Percentiles rank a stretch among this genome's conserved stretches.
These are phyloP conservation scores for Syngnathus floridae DNA, from an alignment of 2,113 vertebrate genomes.

Conservation along the genomic window DNA sequence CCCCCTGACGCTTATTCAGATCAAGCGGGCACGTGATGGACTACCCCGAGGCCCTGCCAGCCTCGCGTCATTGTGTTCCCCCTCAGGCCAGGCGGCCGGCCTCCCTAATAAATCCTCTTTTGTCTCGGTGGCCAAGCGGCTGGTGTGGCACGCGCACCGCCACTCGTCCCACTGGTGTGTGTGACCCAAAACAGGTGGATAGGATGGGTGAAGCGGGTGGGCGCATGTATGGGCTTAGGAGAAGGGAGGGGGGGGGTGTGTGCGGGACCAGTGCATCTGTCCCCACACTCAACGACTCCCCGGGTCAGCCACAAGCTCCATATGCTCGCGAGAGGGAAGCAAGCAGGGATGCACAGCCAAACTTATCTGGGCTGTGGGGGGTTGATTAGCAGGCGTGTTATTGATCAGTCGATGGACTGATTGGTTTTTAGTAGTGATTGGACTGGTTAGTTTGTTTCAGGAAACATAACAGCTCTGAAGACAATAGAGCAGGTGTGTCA, in stretches of 20 bases:
- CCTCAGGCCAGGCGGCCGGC: conserved; percentile 55
- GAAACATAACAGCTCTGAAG: neutral
- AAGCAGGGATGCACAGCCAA: conserved; percentile 42
- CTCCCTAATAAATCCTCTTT: conserved; percentile 72
- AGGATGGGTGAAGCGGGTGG: conserved; percentile 40
- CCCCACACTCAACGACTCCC: conserved; percentile 63
- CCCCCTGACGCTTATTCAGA: conserved; percentile 59
- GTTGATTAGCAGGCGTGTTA: neutral
- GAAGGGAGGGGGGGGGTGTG: neutral
- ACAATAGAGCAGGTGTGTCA: neutral
- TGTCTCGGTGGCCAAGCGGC: conserved; percentile 65
- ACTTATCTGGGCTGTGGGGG: conserved; percentile 47
- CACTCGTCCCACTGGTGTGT: conserved; percentile 50
- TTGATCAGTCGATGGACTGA: neutral
- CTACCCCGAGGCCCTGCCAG: conserved; percentile 55
- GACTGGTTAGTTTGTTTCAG: neutral
- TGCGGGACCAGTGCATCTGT: conserved; percentile 60
- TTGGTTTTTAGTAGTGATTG: neutral
- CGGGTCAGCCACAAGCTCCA: conserved; percentile 59
- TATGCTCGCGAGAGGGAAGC: conserved; percentile 65
- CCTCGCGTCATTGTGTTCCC: conserved; percentile 61
- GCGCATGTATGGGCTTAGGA: neutral
- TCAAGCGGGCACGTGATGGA: conserved; percentile 60
- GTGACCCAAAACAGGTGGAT: conserved; percentile 70
- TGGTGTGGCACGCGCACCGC: conserved; percentile 66